phyloP scores from a whole-genome alignment of 35 echinoderm and acorn worm species.

The Ptychodera flava region DNA sequence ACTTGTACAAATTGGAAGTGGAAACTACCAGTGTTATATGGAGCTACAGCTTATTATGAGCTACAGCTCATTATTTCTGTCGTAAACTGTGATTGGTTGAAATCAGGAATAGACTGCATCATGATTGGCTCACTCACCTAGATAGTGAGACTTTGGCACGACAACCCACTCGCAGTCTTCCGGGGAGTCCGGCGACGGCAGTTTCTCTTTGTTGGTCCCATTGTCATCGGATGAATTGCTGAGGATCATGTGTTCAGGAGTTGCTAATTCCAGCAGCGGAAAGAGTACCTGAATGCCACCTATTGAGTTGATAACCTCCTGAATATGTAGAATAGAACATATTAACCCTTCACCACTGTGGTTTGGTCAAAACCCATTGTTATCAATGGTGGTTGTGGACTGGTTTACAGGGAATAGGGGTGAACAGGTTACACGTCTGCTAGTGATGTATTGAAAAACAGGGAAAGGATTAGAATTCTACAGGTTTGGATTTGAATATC shows the following conservation, averaged over 20 bases:
- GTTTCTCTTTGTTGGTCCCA: neutral
- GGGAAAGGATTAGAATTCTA: too few relatives aligned
- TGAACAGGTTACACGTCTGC: too few relatives aligned
- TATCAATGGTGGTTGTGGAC: too few relatives aligned
- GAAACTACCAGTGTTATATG: too few relatives aligned
- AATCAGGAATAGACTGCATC: neutral
- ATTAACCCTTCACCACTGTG: too few relatives aligned
- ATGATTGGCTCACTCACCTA: neutral
- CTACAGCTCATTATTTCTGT: too few relatives aligned
- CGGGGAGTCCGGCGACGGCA: slow-evolving; percentile 2
- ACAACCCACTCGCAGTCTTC: neutral
- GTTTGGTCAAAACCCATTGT: too few relatives aligned
- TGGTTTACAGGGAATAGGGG: too few relatives aligned
- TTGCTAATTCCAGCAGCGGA: slow-evolving; percentile 81
- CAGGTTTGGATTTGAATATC: too few relatives aligned
- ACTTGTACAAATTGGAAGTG: too few relatives aligned
- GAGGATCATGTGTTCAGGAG: slow-evolving; percentile 35
- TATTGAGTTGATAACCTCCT: slow-evolving; percentile 97
- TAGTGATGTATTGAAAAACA: too few relatives aligned
- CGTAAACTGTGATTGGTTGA: neutral
- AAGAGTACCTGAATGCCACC: slow-evolving; percentile 92
- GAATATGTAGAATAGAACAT: slow-evolving; percentile 3
- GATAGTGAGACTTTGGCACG: neutral
- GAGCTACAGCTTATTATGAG: too few relatives aligned
- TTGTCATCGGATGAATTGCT: neutral